Conservation (phyloP, 1,140 invertebrate species). For the Metaphire vulgaris region DNA sequence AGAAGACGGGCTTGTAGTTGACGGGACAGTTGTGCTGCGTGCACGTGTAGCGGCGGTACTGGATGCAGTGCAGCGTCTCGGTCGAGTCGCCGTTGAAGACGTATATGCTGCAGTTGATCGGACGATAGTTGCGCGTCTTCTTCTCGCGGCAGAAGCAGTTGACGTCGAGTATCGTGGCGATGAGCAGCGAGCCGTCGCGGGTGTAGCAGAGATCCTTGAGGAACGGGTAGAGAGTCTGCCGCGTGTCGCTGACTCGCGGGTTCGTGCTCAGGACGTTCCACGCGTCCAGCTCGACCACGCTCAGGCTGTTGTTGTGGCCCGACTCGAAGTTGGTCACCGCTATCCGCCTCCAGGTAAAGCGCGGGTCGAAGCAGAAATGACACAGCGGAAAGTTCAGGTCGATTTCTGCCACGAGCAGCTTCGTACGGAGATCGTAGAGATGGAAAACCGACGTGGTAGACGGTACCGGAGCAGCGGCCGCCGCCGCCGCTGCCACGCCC, state of each 20-base stretch:
- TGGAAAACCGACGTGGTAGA: conserved; percentile 33
- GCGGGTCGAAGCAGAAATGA: conserved; percentile 49
- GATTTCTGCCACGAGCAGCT: conserved; percentile 39
- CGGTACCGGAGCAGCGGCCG: background rate
- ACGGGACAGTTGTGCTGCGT: conserved; percentile 46
- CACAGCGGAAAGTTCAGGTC: conserved; percentile 39
- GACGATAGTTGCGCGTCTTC: conserved; percentile 39
- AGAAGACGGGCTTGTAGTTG: conserved; percentile 49
- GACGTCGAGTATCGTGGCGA: conserved; percentile 43
- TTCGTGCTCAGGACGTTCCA: conserved; percentile 45
- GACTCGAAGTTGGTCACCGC: conserved; percentile 46
- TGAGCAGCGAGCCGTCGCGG: conserved; percentile 45
- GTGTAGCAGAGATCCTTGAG: conserved; percentile 47
- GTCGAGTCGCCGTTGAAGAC: conserved; percentile 46
- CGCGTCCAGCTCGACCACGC: conserved; percentile 35
- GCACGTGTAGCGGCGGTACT: conserved; percentile 48
- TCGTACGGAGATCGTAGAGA: conserved; percentile 42
- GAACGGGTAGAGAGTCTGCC: conserved; percentile 39
- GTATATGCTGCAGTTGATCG: conserved; percentile 46
- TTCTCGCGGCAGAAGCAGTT: conserved; percentile 47
- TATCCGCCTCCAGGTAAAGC: conserved; percentile 44
- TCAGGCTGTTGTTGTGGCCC: conserved; percentile 45
- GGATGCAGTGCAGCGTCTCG: conserved; percentile 48
- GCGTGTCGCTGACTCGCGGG: conserved; percentile 41
- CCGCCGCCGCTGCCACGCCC: conserved; percentile 4